Evolutionary conservation across 2,113 vertebrate species (phyloP).

Genomic region (Physeter macrocephalus): DNA sequence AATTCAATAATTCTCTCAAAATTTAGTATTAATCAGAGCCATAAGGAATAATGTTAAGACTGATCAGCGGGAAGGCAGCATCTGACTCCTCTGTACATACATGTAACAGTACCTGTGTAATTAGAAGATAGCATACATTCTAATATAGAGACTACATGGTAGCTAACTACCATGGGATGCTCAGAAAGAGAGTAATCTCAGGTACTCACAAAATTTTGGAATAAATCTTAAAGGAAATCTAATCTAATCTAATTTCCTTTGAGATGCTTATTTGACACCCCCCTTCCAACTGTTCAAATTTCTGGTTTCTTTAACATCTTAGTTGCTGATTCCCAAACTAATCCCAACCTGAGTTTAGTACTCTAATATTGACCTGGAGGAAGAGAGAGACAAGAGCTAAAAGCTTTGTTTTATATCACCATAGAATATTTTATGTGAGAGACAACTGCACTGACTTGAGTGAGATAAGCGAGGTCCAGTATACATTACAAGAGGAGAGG

Average conservation of each 20-base stretch:
- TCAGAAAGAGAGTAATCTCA: not conserved
- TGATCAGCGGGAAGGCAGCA: not conserved
- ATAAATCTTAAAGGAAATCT: not conserved
- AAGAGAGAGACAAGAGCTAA: not conserved
- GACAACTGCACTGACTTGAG: not conserved
- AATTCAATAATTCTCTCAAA: not conserved
- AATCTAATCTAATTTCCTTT: not conserved
- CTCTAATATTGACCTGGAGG: not conserved
- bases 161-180: not conserved
- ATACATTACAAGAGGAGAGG: not conserved
- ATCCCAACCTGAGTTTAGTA: conserved; percentile 4
- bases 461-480: not conserved
- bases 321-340: not conserved
- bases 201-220: not conserved
- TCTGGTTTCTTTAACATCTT: not conserved
- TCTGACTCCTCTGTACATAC: not conserved
- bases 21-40: not conserved
- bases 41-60: conserved; percentile 12
- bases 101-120: not conserved
- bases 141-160: not conserved
- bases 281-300: not conserved
- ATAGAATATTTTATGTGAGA: not conserved
- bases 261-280: not conserved
- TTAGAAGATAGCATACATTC: not conserved
- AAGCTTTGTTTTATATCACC: not conserved